These are phyloP conservation scores for Casuarius casuarius DNA, from an alignment of 2,113 vertebrate genomes.

Conservation along the genomic window DNA sequence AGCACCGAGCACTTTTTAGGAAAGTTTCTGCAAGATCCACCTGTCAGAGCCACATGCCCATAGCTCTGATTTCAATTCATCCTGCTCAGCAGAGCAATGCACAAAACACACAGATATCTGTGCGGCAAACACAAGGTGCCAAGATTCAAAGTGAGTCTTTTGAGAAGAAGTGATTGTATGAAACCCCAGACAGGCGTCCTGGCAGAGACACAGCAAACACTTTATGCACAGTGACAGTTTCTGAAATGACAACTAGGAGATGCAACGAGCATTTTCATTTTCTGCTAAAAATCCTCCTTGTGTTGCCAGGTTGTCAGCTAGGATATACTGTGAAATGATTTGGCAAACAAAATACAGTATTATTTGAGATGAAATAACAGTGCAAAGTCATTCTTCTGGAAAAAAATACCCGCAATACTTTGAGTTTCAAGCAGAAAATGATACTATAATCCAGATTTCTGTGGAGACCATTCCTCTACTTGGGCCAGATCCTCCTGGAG, in stretches of 20 bases:
- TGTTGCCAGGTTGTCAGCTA: background rate
- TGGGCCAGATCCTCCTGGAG: background rate
- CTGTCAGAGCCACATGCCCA: fast-evolving
- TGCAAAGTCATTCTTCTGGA: background rate
- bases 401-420: background rate
- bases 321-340: background rate
- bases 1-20: background rate
- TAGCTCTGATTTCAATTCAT: background rate
- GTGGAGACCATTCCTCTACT: fast-evolving
- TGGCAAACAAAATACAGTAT: background rate
- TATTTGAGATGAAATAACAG: background rate
- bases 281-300: background rate
- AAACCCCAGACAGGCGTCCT: background rate
- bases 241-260: background rate
- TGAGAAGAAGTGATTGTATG: background rate
- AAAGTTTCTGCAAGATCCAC: background rate
- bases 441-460: background rate
- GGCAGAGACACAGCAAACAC: background rate
- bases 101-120: fast-evolving
- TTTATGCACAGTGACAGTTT: background rate
- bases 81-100: background rate
- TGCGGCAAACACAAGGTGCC: background rate
- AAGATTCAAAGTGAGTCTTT: background rate
- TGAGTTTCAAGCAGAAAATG: background rate
- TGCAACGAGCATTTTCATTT: background rate